These are phyloP conservation scores for Archaeoteleia sp. DNA, from an alignment of 2,888 invertebrate species.

Conservation along the genomic window DNA sequence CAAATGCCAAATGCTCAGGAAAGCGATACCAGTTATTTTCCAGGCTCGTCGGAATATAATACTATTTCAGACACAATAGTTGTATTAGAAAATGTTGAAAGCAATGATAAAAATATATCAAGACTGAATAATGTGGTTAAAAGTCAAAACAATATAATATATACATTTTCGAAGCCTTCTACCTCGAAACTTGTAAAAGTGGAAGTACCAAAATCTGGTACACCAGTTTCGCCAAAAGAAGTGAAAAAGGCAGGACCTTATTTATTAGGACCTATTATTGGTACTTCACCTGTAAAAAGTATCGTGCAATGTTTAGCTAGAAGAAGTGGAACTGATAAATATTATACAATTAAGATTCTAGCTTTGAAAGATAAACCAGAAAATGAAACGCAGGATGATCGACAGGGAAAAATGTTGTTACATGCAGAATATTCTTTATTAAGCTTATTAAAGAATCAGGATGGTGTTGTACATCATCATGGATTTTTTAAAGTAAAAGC, in stretches of 20 bases:
- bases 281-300: constrained; percentile 84
- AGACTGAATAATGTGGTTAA: too few species aligned
- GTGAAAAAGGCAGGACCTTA: constrained; percentile 82
- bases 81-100: too few species aligned
- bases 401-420: constrained; percentile 85
- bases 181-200: too few species aligned
- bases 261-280: constrained; percentile 82
- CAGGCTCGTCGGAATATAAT: too few species aligned
- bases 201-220: constrained; percentile 76
- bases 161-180: too few species aligned
- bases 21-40: too few species aligned
- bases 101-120: too few species aligned
- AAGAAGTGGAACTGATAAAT: constrained; percentile 82
- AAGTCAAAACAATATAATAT: too few species aligned
- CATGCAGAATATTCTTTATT: constrained; percentile 86
- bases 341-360: constrained; percentile 80
- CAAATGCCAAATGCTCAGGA: too few species aligned
- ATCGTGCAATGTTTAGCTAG: constrained; percentile 86
- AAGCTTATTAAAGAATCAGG: constrained; percentile 81
- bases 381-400: constrained; percentile 83
- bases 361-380: constrained; percentile 77
- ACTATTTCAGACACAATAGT: too few species aligned
- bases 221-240: constrained; percentile 76
- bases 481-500: constrained; percentile 82
- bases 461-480: constrained; percentile 86